Evolutionary conservation across 2,113 vertebrate species (phyloP).

Genomic region (Tretioscincus oriximinensis): DNA sequence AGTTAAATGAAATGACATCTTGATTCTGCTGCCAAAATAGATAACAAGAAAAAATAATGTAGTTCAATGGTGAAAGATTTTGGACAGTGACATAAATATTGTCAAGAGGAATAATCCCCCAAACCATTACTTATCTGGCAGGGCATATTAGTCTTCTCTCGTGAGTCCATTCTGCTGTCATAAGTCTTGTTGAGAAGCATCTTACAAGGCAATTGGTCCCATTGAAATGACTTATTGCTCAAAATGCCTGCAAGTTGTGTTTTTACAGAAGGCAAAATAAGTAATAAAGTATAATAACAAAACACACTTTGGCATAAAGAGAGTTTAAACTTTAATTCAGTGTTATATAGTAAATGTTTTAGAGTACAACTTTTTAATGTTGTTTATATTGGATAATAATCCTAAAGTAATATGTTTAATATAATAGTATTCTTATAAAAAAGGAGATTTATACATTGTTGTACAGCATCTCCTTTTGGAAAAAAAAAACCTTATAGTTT

Average conservation of each 20-base stretch:
- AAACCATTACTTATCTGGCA: constrained; percentile 10
- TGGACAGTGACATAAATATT: neutral
- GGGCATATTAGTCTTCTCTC: constrained; percentile 16
- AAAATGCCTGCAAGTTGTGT: neutral
- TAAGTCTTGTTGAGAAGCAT: constrained; percentile 17
- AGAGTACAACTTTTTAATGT: neutral
- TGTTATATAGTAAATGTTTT: neutral
- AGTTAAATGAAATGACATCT: neutral
- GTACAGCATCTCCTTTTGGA: neutral
- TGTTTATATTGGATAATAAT: neutral
- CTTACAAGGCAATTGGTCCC: constrained; percentile 17
- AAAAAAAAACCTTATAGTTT: neutral
- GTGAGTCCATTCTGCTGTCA: neutral
- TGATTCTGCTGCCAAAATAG: neutral
- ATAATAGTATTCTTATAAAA: neutral
- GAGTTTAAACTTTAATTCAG: neutral
- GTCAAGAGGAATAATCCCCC: neutral
- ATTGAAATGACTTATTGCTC: constrained; percentile 29
- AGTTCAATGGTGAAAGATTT: neutral
- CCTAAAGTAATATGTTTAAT: neutral
- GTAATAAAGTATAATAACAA: no score
- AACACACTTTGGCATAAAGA: no score
- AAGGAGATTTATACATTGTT: neutral
- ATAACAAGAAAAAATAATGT: neutral
- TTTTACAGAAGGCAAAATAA: constrained; percentile 9